Percentiles rank a stretch among this genome's conserved stretches.
phyloP scores from a whole-genome alignment of 2,797 vertebrate genomes.

The Sebastes steindachneri region DNA sequence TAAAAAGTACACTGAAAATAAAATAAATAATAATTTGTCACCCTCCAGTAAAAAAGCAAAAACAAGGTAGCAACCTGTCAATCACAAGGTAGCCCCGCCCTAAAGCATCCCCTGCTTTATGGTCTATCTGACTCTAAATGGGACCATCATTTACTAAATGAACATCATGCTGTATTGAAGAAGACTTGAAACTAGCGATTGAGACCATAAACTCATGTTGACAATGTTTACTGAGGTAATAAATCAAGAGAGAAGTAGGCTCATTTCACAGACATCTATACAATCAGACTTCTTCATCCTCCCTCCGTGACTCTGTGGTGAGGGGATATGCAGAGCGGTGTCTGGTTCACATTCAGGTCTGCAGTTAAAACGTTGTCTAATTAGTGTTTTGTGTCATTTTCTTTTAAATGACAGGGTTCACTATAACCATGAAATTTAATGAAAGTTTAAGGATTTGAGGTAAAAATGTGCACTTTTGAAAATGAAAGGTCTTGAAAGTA shows the following conservation, averaged over 20 bases:
- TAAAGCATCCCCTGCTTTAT: too few species aligned
- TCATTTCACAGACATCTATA: too few species aligned
- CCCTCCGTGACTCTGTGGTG: background rate
- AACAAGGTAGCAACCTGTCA: background rate
- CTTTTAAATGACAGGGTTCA: slow-evolving; percentile 9
- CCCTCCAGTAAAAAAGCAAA: background rate
- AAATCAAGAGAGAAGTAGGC: too few species aligned
- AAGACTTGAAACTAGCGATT: too few species aligned
- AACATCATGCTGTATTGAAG: too few species aligned
- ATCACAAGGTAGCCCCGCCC: too few species aligned
- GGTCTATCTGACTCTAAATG: too few species aligned
- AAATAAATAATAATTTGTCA: background rate
- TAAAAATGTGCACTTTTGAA: background rate
- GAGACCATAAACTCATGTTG: too few species aligned
- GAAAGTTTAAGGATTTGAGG: background rate
- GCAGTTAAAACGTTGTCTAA: background rate
- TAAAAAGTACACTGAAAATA: background rate
- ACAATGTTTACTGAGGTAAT: too few species aligned
- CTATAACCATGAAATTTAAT: background rate
- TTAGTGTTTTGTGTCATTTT: slow-evolving; percentile 24
- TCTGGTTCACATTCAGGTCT: background rate
- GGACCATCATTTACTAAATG: too few species aligned
- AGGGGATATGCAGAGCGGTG: background rate
- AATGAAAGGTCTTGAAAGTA: background rate
- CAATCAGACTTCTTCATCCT: background rate